phyloP scores from a whole-genome alignment of 2,888 invertebrate species.

The Ganaspis brasiliensis region DNA sequence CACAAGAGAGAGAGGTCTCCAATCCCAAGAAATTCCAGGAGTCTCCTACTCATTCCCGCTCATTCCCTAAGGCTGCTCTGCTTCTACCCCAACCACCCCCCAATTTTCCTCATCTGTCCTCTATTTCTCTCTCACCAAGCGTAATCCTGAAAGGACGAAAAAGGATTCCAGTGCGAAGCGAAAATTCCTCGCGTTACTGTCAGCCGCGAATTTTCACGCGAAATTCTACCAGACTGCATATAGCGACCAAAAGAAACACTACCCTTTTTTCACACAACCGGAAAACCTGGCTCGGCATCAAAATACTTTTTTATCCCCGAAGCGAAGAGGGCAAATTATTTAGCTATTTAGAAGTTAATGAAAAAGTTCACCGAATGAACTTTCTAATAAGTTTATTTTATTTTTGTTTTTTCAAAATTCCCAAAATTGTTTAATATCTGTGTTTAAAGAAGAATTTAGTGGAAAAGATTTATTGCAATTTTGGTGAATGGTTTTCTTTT shows the following conservation, averaged over 20 bases:
- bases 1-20: slow-evolving; percentile 8
- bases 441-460: not conserved
- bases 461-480: not conserved
- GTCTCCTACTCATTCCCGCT: slow-evolving; percentile 15
- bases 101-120: slow-evolving; percentile 54
- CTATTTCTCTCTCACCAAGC: slow-evolving; percentile 49
- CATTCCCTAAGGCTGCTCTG: slow-evolving; percentile 47
- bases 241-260: slow-evolving; percentile 22
- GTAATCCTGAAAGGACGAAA: slow-evolving; percentile 25
- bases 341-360: slow-evolving; percentile 6
- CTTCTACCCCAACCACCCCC: slow-evolving; percentile 27
- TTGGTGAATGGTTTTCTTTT: too few relatives aligned
- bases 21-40: slow-evolving; percentile 28
- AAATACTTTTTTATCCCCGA: not conserved
- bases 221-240: slow-evolving; percentile 29
- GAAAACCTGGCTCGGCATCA: slow-evolving; percentile 33
- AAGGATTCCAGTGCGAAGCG: slow-evolving; percentile 27
- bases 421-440: not conserved
- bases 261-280: slow-evolving; percentile 4
- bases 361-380: not conserved
- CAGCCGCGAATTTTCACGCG: slow-evolving; percentile 37
- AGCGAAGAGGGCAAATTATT: not conserved
- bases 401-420: not conserved
- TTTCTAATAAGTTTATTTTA: not conserved
- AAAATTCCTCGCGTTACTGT: slow-evolving; percentile 37